phyloP scores from a whole-genome alignment of 2,113 vertebrate species.

The Numida meleagris region DNA sequence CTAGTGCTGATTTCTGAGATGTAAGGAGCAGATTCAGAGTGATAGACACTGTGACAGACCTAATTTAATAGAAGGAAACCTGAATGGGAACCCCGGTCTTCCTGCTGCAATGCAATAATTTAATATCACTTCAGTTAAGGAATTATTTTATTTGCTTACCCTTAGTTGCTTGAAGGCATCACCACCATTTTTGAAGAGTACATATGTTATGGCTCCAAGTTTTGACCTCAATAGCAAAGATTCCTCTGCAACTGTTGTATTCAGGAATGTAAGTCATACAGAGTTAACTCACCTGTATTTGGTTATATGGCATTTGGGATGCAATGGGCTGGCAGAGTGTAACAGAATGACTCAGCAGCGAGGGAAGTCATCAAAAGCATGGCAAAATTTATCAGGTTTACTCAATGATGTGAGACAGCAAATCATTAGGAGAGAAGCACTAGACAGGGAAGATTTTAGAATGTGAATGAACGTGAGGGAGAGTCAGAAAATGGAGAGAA shows the following conservation, averaged over 20 bases:
- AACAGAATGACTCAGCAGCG: background rate
- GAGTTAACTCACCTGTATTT: background rate
- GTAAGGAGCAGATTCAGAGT: background rate
- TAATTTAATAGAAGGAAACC: background rate
- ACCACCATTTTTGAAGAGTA: background rate
- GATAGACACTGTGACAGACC: background rate
- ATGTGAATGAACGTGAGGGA: background rate
- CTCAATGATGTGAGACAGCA: background rate
- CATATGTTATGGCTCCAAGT: fast-evolving
- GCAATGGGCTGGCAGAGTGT: background rate
- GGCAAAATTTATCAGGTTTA: background rate
- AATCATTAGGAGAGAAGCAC: background rate
- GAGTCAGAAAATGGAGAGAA: background rate
- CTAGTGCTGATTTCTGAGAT: background rate
- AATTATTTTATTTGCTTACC: background rate
- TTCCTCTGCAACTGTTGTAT: background rate
- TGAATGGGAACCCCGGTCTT: background rate
- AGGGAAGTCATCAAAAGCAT: background rate
- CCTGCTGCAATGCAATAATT: background rate
- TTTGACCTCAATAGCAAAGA: background rate
- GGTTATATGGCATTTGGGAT: background rate
- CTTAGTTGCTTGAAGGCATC: background rate
- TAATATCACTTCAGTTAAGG: background rate
- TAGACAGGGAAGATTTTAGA: background rate
- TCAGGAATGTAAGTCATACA: background rate